Conservation (phyloP, 2,888 invertebrate species). For the Quadroppia sp. region DNA sequence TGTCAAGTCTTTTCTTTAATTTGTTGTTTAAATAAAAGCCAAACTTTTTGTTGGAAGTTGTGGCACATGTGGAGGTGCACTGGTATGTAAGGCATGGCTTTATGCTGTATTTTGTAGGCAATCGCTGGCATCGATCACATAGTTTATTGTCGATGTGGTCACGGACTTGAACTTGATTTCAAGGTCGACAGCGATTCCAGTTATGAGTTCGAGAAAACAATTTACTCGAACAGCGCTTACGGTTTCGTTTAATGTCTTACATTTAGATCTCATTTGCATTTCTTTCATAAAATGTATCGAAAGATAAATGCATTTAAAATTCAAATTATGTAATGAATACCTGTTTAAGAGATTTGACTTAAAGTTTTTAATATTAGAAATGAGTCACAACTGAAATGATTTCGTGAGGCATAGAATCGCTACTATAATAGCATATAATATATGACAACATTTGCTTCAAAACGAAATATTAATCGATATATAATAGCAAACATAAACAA, state of each 20-base stretch:
- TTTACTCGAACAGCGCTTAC: background rate
- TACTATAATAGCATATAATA: background rate
- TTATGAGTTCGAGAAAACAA: background rate
- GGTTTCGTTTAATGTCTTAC: background rate
- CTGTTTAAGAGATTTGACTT: background rate
- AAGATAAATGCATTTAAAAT: background rate
- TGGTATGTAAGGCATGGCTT: too few relatives aligned
- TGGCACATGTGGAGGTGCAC: background rate
- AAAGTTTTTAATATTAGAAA: background rate
- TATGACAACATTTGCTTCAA: background rate
- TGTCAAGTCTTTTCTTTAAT: too few relatives aligned
- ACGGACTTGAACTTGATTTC: background rate
- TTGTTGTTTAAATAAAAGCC: background rate
- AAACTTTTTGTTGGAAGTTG: background rate
- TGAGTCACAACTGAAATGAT: background rate
- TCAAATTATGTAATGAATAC: constrained; percentile 5
- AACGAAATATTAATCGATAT: background rate
- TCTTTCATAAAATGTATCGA: background rate
- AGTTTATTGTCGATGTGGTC: background rate
- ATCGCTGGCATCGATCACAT: constrained; percentile 1
- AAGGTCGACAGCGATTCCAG: background rate
- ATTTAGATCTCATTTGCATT: background rate
- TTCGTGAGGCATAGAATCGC: background rate
- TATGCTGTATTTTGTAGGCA: background rate
- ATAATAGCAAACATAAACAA: too few relatives aligned